These are phyloP conservation scores for Myopa tessellatipennis DNA, from an alignment of 2,888 invertebrate species.

Conservation along the genomic window DNA sequence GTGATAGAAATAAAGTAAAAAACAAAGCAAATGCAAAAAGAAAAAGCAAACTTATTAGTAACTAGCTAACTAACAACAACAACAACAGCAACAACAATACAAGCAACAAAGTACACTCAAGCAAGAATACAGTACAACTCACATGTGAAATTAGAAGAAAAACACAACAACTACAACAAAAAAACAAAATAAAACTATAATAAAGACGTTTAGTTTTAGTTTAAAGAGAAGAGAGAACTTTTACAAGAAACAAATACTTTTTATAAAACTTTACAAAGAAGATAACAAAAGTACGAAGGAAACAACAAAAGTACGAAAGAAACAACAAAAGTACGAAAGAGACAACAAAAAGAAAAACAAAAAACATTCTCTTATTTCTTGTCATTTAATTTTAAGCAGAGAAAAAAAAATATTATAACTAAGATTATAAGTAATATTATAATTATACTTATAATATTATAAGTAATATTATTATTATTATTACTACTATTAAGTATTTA, in stretches of 20 bases:
- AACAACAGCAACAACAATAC: constrained; percentile 16
- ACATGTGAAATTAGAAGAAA: not conserved
- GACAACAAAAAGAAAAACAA: not conserved
- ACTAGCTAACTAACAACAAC: not conserved
- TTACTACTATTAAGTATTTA: not conserved
- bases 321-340: not conserved
- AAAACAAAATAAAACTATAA: not conserved
- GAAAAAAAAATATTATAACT: not conserved
- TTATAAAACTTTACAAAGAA: constrained; percentile 14
- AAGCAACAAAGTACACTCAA: constrained; percentile 38
- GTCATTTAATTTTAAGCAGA: not conserved
- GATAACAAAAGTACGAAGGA: not conserved
- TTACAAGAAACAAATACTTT: not conserved
- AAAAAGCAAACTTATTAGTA: too few relatives aligned
- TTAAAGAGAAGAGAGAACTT: not conserved
- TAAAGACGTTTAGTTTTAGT: not conserved
- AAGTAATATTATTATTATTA: not conserved
- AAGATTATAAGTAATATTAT: not conserved
- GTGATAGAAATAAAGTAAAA: constrained; percentile 27
- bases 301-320: not conserved
- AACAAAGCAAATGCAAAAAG: not conserved
- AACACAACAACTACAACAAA: not conserved
- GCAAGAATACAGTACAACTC: constrained; percentile 35
- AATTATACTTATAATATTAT: not conserved
- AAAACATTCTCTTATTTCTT: not conserved